Percentiles rank a stretch among this genome's conserved stretches.
Conservation (phyloP, 53 echinoderm and acorn worm species). For the Mesocentrotus franciscanus region DNA sequence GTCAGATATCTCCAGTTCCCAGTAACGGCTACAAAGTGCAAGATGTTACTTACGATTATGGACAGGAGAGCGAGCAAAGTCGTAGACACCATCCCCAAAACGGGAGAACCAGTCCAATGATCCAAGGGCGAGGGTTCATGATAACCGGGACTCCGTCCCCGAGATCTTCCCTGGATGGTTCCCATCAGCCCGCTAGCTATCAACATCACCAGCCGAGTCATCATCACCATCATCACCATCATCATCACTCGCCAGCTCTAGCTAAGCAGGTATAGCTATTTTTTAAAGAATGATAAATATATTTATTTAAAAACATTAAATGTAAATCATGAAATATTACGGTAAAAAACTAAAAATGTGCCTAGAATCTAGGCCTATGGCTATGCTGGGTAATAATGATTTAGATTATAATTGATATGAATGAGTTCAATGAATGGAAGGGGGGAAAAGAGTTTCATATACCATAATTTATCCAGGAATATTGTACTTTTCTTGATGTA, state of each 20-base stretch:
- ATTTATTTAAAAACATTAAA: too few relatives aligned
- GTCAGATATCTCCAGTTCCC: slow-evolving; percentile 52
- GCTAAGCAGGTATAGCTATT: neutral
- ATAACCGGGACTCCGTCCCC: slow-evolving; percentile 15
- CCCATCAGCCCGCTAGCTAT: slow-evolving; percentile 35
- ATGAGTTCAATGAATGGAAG: too few relatives aligned
- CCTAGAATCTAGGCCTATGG: too few relatives aligned
- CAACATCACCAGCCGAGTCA: neutral
- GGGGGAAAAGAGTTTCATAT: too few relatives aligned
- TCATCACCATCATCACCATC: neutral
- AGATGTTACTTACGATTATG: slow-evolving; percentile 19
- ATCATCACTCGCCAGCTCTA: neutral
- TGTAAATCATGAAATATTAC: too few relatives aligned
- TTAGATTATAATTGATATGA: too few relatives aligned
- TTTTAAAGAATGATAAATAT: too few relatives aligned
- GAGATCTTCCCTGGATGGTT: slow-evolving; percentile 20
- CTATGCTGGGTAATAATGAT: too few relatives aligned
- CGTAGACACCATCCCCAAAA: neutral
- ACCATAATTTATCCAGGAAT: too few relatives aligned
- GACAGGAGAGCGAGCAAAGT: neutral
- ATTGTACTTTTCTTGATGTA: too few relatives aligned
- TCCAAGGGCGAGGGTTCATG: slow-evolving; percentile 58
- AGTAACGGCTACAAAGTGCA: neutral
- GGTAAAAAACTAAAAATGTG: too few relatives aligned
- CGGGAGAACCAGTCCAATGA: slow-evolving; percentile 46